Base-by-base conservation (phyloP, 2,113 vertebrate genomes). In the Marmota flaviventris region DNA sequence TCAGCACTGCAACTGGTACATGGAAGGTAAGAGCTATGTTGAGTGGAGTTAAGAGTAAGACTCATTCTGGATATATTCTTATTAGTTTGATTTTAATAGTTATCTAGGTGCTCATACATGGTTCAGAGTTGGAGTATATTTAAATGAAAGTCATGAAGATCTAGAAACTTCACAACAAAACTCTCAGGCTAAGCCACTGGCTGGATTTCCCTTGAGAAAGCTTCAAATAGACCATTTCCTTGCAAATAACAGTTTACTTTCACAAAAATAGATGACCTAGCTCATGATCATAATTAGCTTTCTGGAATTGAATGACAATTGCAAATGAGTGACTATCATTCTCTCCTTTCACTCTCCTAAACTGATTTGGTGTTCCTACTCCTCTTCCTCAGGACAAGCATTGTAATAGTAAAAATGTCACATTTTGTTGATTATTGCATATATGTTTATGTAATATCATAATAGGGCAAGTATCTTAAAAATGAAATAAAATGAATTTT, bases 191-290 rank as follows among this genome's bases (percentile, higher is more conserved):
- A 90, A 96, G 65, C 51, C 75, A 67, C 32, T 56, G 65, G 84
- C 29, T 69, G 61, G 85, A 85, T 94, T 91, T 82, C 85, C 85
- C 53, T 76, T 73, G 67, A 95, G 75, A 96, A 95, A 85, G 77
- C 78, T 96, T 83, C 94, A 65, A 93, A 85, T 94, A 93, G 85
- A 96, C 45, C 86, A 73, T 95, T 86, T 93, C 83, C 95, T 95
- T 95, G 95, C 77, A 97, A 95, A 82, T 92, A 96, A 97, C 58
- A 96, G 90, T 89, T 97, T 94, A 96, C 83, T 95, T 96, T 95
- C 88, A 90, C 72, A 96, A 87, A 97, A 97, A 97, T 73, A 95
- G 95, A 93, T 97, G 95, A 96, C 95, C 81, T 93, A 92, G 89
- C 92, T 96, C 94, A 77, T 85, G 37, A 93, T 97, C 85, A 76